Evolutionary conservation across 37 sponge, comb jelly and placozoan species (phyloP), one percentile per base, ranked within the genome.

Genomic region (Spongilla lacustris): DNA sequence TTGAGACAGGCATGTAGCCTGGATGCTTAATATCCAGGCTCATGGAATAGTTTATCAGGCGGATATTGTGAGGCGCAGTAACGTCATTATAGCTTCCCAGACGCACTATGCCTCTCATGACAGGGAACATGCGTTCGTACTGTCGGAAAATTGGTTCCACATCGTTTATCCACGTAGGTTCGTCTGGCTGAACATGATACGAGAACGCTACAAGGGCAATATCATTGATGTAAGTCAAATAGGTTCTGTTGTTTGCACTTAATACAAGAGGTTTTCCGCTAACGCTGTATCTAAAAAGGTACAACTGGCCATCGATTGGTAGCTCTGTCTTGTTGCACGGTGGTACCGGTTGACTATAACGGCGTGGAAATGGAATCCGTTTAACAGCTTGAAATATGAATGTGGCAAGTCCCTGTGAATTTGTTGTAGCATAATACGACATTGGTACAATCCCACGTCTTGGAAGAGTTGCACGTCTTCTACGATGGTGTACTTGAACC

Each of bases 1-100:
- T 83, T 23, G 94, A 81, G 1, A 67, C 79, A 33, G 94, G 94
- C 94, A 94, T 94, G 72, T 91, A 90, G 29, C 78, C 35, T 19
- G 94, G 86, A 49, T 87, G 68, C 23, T 86, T 71, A 5, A 83
- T 30, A 58, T 81, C 79, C 34, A 82, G 25, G 11, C 69, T 71
- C 73, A 89, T 68, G 27, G 87, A 25, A 36, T 68, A 33, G 34
- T 86, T 38, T 0, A 70, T 36, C 4, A 58, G 58, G 12, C 19
- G 12, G 1, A 19, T 58, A 17, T 58, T n/a, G n/a, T n/a, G n/a
- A n/a, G n/a, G n/a, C n/a, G n/a, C n/a, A n/a, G n/a, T 88, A 19
- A 90, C 89, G 37, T 77, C 78, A 0, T 29, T 35, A 77, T 84
- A 94, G 23, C 76, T 66, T 71, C 86, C 69, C 26, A 94, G 48